Base-by-base conservation (phyloP, 2,888 invertebrate genomes). In the Adineta ricciae region DNA sequence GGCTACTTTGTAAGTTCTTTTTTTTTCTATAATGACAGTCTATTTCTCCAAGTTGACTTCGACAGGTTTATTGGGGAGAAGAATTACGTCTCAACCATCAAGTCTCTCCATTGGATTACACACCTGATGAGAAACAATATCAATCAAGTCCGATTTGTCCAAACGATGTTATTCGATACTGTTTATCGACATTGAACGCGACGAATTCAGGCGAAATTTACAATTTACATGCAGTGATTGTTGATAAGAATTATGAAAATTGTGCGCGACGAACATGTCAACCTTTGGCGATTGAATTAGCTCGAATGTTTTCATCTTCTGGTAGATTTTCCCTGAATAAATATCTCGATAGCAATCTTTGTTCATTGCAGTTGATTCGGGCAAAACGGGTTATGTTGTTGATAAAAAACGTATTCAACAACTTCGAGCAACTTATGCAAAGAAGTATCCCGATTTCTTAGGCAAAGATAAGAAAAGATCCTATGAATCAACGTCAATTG, bases 381-480 rank as follows among this genome's bases (percentile, higher is more conserved):
- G 24, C 3, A 78, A 78, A 78, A 78, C 78, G 14, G 78, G 78
- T 24, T 41, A 24, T 24, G 9, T 78, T 78, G 41, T 78, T 38
- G 78, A 78, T 78, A 78, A 41, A n/a, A 78, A 78, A 78, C 41
- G 41, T 78, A 41, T 78, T 41, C 24, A 41, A 78, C 11, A 19
- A 24, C 21, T 78, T 9, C 38, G 41, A 4, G 41, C 38, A 24
- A 41, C 38, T 41, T 41, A n/a, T 78, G 64, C 32, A 64, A 11
- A 41, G 41, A 78, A 78, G n/a, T 78, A 78, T 78, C 78, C 78
- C 1, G 78, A 78, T 78, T 78, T 78, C 41, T 41, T 78, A 41
- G 41, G 41, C 2, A 78, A 78, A 78, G 64, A 64, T 19, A 27
- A 64, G 14, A 38, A 78, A 41, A 38, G 1, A 78, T 78, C 78